phyloP scores from a whole-genome alignment of 1,140 invertebrate genomes.

The Neotoxoptera formosana region DNA sequence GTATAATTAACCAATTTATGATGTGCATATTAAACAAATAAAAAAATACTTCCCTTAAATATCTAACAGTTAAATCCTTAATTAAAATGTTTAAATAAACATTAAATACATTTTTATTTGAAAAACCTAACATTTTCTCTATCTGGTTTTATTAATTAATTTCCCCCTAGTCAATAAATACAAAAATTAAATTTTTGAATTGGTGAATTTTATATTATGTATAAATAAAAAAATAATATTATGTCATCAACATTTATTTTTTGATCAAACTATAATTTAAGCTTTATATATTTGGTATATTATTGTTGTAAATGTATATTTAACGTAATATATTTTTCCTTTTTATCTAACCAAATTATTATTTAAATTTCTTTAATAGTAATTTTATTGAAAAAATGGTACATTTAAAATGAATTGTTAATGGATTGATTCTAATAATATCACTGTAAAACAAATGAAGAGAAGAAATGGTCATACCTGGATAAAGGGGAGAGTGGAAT shows the following conservation, averaged over 20 bases:
- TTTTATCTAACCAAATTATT: slow-evolving; percentile 39
- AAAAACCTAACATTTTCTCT: neutral
- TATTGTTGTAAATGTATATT: slow-evolving; percentile 19
- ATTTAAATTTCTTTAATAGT: slow-evolving; percentile 24
- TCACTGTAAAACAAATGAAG: slow-evolving; percentile 54
- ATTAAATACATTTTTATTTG: neutral
- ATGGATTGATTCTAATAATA: slow-evolving; percentile 52
- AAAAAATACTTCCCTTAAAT: neutral
- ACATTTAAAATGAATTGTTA: slow-evolving; percentile 10
- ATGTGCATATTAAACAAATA: neutral
- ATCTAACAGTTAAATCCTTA: neutral
- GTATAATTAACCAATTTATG: neutral
- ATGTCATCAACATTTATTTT: neutral
- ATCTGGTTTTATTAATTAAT: neutral
- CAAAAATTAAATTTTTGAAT: neutral
- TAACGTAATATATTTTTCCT: neutral
- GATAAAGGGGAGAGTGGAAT: slow-evolving; percentile 64
- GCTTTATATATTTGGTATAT: neutral
- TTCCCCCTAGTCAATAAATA: neutral
- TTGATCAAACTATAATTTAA: neutral
- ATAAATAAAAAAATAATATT: neutral
- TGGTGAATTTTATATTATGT: neutral
- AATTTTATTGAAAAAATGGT: slow-evolving; percentile 1
- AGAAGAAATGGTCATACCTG: slow-evolving; percentile 57
- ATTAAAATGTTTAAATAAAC: neutral